Percentiles rank a stretch among this genome's conserved stretches.
Conservation (phyloP, 2,888 invertebrate genomes). For the Cephus rjabovi region DNA sequence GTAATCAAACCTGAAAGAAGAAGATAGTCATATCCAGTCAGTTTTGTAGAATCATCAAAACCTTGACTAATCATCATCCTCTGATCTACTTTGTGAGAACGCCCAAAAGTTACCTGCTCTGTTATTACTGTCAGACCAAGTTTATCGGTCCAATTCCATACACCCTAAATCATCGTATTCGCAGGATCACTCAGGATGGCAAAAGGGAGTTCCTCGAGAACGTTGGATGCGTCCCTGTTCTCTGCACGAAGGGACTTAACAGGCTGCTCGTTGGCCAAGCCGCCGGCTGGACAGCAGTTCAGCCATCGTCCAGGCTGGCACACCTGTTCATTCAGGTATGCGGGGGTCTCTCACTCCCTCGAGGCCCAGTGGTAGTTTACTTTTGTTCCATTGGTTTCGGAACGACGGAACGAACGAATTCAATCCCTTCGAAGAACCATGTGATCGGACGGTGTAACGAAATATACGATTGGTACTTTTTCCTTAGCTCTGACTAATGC, state of each 20-base stretch:
- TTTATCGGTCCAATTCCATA: not conserved
- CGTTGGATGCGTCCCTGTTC: constrained; percentile 14
- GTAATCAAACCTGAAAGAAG: not conserved
- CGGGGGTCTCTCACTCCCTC: constrained; percentile 31
- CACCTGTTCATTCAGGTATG: constrained; percentile 55
- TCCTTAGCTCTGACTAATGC: not conserved
- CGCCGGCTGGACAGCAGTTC: constrained; percentile 30
- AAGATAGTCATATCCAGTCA: not conserved
- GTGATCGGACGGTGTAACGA: not conserved
- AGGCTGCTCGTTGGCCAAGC: constrained; percentile 9
- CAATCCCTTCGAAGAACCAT: not conserved
- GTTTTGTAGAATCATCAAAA: not conserved
- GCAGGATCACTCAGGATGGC: not conserved
- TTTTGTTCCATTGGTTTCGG: constrained; percentile 34
- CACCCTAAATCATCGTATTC: not conserved
- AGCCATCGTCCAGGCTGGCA: constrained; percentile 30
- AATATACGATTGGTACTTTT: not conserved
- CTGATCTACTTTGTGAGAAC: not conserved
- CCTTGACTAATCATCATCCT: not conserved
- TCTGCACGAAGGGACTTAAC: constrained; percentile 27
- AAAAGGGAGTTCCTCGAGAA: not conserved
- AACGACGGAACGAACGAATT: constrained; percentile 12
- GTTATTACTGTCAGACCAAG: not conserved
- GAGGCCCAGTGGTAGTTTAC: constrained; percentile 34
- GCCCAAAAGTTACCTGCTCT: not conserved